Evolutionary conservation across 2,113 vertebrate genomes (phyloP), one percentile per base, ranked within the genome.

Genomic region (Platichthys flesus): DNA sequence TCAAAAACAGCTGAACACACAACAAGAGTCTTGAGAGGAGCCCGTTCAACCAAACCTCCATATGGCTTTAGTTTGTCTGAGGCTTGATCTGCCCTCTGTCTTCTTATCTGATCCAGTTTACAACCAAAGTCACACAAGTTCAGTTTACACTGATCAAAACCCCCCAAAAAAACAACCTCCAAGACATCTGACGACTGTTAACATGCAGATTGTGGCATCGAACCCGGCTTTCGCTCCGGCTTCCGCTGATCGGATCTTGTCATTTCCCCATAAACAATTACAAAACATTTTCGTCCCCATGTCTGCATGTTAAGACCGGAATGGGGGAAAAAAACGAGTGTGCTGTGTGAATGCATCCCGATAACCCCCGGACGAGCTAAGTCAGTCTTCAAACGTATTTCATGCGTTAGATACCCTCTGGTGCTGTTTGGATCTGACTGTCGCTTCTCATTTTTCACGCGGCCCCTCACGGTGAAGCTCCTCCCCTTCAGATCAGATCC

Each of bases 41-140:
- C 61, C 62, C 26, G 76, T 78, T 84, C 62, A 78, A 28, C 31
- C 61, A 74, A 81, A 64, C 67, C 13, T 70, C 84, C 87, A 83
- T 66, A 49, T 86, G 88, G 82, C 71, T 71, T 71, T 69, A 21
- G 59, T 90, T 86, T 81, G 42, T 81, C 85, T 26, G 65, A 18
- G 8, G 62, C 49, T 58, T 31, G 7, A 31, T 31, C 31, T 31
- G 31, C 31, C 6, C 31, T 31, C 31, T 31, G 31, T 31, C 31
- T 31, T 71, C 76, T 70, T 60, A 84, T 89, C 88, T 85, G 79
- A 86, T 84, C 71, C 40, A 42, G 71, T 45, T 54, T 75, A 55
- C 73, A 23, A 73, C 24, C 71, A 77, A 67, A 77, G 65, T 82
- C 72, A 71, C 82, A 84, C 74, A 81, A 5, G 3, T 85, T 83